Conservation (phyloP, 2,113 vertebrate genomes). For the Anser brachyrhynchus region DNA sequence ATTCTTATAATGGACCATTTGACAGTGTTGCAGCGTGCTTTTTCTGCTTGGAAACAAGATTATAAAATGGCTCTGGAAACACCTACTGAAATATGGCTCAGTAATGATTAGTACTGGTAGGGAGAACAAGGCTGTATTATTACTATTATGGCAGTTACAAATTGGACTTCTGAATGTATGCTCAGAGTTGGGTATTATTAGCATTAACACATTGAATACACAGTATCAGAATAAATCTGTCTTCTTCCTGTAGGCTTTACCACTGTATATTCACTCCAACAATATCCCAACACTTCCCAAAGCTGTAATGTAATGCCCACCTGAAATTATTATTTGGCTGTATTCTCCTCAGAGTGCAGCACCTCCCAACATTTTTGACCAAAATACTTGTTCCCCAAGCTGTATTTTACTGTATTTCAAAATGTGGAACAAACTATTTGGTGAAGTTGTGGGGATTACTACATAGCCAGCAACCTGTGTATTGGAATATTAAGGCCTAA, state of each 20-base stretch:
- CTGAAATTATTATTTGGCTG: neutral
- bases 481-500: no score
- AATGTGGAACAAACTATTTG: neutral
- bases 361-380: neutral
- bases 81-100: fast-evolving
- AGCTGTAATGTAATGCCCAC: no score
- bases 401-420: neutral
- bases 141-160: fast-evolving
- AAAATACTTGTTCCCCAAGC: neutral
- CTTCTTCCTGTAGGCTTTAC: neutral
- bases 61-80: neutral
- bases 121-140: neutral
- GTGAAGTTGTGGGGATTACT: fast-evolving
- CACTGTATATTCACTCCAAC: neutral
- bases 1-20: no score
- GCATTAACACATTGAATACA: fast-evolving
- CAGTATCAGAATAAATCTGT: neutral
- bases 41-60: no score
- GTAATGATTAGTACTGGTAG: fast-evolving
- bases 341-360: no score
- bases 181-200: no score
- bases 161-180: neutral
- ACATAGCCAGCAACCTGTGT: neutral
- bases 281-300: fast-evolving
- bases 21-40: fast-evolving